A percentile compares a stretch with the other conserved stretches of the same genome.
These are phyloP conservation scores for Pogonocherus hispidulus DNA, from an alignment of 2,888 invertebrate genomes.

Conservation along the genomic window DNA sequence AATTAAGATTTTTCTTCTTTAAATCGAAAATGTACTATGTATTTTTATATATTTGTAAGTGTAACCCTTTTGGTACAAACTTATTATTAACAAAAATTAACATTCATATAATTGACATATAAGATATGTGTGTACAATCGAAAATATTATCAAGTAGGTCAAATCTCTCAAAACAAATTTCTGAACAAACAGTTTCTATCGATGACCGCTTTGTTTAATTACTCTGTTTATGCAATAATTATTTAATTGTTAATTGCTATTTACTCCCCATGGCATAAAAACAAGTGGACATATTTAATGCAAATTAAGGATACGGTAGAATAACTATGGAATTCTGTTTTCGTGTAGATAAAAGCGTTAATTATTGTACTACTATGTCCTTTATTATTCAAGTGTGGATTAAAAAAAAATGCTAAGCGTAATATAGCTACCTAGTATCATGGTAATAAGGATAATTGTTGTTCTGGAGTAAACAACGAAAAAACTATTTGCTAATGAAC, in stretches of 20 bases:
- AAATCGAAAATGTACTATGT: too few species aligned
- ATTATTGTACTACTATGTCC: neutral
- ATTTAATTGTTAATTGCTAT: slow-evolving; percentile 3
- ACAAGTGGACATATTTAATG: slow-evolving; percentile 1
- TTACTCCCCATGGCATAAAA: neutral
- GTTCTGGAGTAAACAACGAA: too few species aligned
- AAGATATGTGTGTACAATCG: neutral
- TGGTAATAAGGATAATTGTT: too few species aligned
- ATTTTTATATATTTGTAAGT: too few species aligned
- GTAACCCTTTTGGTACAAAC: too few species aligned
- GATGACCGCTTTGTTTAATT: neutral
- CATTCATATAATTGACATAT: too few species aligned
- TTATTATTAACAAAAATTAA: too few species aligned
- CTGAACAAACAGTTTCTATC: neutral
- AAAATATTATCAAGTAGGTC: neutral
- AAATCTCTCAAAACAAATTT: neutral
- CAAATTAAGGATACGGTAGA: neutral
- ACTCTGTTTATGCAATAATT: neutral
- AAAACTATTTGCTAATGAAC: too few species aligned
- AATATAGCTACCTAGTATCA: too few species aligned
- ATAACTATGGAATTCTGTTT: neutral
- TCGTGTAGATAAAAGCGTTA: neutral
- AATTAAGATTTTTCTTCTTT: too few species aligned
- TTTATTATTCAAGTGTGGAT: neutral
- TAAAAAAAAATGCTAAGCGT: neutral